These are phyloP conservation scores for Balanococcus diminutus DNA, from an alignment of 2,888 invertebrate species.

Conservation along the genomic window DNA sequence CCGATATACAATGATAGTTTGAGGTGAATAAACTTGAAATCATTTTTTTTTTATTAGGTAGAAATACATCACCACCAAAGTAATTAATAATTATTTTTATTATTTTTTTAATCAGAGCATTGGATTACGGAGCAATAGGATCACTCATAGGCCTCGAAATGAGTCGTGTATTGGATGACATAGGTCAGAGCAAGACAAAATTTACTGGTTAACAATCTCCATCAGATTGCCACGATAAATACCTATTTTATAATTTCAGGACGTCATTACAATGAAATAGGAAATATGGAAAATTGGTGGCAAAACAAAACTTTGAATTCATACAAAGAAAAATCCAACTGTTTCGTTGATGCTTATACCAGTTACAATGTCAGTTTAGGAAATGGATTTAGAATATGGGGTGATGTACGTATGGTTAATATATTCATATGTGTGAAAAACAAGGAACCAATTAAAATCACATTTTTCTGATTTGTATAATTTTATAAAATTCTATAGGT, in stretches of 20 bases:
- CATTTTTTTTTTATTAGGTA: neutral
- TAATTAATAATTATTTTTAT: neutral
- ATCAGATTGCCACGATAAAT: too few relatives aligned
- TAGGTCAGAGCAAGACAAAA: slow-evolving; percentile 79
- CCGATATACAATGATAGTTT: slow-evolving; percentile 71
- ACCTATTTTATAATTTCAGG: slow-evolving; percentile 65
- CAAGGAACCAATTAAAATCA: too few relatives aligned
- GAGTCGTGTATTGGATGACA: slow-evolving; percentile 28
- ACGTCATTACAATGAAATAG: slow-evolving; percentile 83
- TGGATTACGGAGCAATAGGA: slow-evolving; percentile 42
- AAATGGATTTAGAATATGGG: neutral
- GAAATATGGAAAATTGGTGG: slow-evolving; percentile 81
- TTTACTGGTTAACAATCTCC: too few relatives aligned
- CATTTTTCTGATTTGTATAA: too few relatives aligned
- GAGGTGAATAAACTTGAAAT: slow-evolving; percentile 62
- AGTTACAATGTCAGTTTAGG: slow-evolving; percentile 70
- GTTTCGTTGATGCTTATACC: slow-evolving; percentile 75
- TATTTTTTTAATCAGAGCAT: neutral
- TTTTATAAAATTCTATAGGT: too few relatives aligned
- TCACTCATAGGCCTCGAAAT: slow-evolving; percentile 38
- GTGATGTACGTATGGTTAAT: neutral
- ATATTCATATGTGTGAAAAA: too few relatives aligned
- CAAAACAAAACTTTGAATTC: slow-evolving; percentile 71
- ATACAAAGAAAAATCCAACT: slow-evolving; percentile 72
- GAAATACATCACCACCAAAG: too few relatives aligned